These are phyloP conservation scores for Ectobius pallidus DNA, from an alignment of 2,888 invertebrate species.

Conservation along the genomic window DNA sequence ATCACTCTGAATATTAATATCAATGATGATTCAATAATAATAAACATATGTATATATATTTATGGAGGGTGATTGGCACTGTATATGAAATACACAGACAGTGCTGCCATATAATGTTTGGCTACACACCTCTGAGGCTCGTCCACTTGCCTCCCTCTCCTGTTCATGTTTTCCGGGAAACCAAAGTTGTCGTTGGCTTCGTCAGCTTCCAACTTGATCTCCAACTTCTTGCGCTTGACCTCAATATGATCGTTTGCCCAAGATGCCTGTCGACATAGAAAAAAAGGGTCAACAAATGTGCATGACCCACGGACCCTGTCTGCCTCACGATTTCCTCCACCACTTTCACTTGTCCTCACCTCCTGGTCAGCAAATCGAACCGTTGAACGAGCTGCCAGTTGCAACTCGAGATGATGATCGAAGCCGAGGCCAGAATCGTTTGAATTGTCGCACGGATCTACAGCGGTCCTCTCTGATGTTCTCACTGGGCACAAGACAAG, in stretches of 20 bases:
- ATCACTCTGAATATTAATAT: no score
- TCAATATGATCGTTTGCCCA: slow-evolving; percentile 57
- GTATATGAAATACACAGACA: no score
- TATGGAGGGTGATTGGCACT: no score
- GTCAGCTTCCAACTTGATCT: slow-evolving; percentile 74
- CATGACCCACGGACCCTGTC: slow-evolving; percentile 42
- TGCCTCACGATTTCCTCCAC: slow-evolving; percentile 41
- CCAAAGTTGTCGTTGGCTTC: slow-evolving; percentile 72
- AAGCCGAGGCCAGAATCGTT: slow-evolving; percentile 89
- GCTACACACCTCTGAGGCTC: no score
- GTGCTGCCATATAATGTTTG: no score
- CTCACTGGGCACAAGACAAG: slow-evolving; percentile 19
- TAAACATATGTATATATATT: no score
- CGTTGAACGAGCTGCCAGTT: slow-evolving; percentile 36
- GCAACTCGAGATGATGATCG: slow-evolving; percentile 69
- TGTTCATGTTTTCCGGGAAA: slow-evolving; percentile 60
- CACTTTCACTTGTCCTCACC: slow-evolving; percentile 39
- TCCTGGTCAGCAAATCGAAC: slow-evolving; percentile 49
- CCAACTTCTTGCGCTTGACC: slow-evolving; percentile 66
- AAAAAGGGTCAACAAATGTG: no score
- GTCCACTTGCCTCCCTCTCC: slow-evolving; percentile 47
- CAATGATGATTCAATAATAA: no score
- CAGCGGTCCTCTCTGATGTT: slow-evolving; percentile 51
- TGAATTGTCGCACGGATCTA: slow-evolving; percentile 80
- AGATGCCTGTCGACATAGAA: slow-evolving; percentile 38